Base-by-base conservation (phyloP, 1,140 invertebrate species). In the Drosophila ananassae region DNA sequence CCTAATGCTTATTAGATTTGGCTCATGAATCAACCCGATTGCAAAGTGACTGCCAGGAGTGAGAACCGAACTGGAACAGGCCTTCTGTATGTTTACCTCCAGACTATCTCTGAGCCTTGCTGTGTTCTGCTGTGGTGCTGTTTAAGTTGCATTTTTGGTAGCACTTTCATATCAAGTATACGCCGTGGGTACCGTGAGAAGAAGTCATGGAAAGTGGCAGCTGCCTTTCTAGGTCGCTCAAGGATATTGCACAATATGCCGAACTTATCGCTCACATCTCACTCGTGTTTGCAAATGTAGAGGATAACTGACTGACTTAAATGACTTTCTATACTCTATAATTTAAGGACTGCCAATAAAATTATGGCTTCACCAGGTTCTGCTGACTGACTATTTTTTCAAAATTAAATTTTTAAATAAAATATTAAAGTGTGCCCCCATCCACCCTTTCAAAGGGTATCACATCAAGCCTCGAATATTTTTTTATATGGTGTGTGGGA, bases 1-100 rank as follows among this genome's bases (percentile, higher is more conserved):
- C 74, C 78, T 85, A 85, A 85, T 85, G 82, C 82, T 85, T 85
- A 85, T 85, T 85, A 85, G 82, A 87, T 85, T 89, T 82, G 74
- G 78, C 73, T 78, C 78, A 84, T 87, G 77, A 73, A 84, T 85
- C 81, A 84, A 83, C 54, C 71, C 51, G 58, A 79, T 57, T 80
- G 60, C 78, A 62, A 75, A 66, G 73, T 50, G 75, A 41, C 58
- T 63, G 69, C 39, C 55, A 17, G 46, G 51, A 64, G 17, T 64
- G 64, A 6, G 44, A 68, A 66, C 64, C 50, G 64, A 64, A 64
- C 47, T 48, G 25, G 21, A 50, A 24, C 28, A 3, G 46, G 59
- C 41, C 68, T 54, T 22, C 55, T 12, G 37, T 17, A 12, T 47
- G 51, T 41, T 55, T 68, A 24, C 66, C 28, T 28, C 32, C 6